These are phyloP conservation scores for Cosmia pyralina DNA, from an alignment of 2,888 invertebrate species.

Conservation along the genomic window DNA sequence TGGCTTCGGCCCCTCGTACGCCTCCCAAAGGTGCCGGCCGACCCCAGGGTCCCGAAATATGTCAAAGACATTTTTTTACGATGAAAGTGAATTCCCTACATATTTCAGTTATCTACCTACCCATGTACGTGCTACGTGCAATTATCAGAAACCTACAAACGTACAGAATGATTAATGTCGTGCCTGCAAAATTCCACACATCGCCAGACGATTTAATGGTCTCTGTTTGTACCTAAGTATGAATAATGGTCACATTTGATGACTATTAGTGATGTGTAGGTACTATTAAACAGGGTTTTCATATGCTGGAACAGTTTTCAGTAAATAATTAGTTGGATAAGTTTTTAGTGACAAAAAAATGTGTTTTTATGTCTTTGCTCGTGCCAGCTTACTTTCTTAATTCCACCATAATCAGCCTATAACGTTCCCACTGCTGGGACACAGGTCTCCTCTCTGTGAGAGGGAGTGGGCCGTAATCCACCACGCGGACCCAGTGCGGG, in stretches of 20 bases:
- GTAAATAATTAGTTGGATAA: not conserved
- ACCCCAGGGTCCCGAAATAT: too few relatives aligned
- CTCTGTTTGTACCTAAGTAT: not conserved
- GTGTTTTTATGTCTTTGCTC: not conserved
- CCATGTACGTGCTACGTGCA: too few relatives aligned
- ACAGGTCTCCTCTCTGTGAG: too few relatives aligned
- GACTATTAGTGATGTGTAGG: not conserved
- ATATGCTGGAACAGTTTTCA: not conserved
- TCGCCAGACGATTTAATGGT: conserved; percentile 36
- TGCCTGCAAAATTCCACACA: conserved; percentile 30
- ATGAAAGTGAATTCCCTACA: too few relatives aligned
- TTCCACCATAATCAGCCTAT: too few relatives aligned
- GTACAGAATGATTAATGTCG: not conserved
- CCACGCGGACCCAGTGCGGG: too few relatives aligned
- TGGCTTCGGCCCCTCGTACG: too few relatives aligned
- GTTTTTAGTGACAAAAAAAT: not conserved
- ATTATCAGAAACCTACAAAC: not conserved
- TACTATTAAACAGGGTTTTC: not conserved
- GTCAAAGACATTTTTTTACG: too few relatives aligned
- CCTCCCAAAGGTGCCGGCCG: too few relatives aligned
- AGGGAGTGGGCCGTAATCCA: too few relatives aligned
- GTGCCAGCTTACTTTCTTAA: too few relatives aligned
- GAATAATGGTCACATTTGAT: not conserved
- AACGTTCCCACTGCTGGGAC: too few relatives aligned
- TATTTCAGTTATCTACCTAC: not conserved